Evolutionary conservation across 1,140 invertebrate species (phyloP).

Genomic region (Eupeodes corollae): DNA sequence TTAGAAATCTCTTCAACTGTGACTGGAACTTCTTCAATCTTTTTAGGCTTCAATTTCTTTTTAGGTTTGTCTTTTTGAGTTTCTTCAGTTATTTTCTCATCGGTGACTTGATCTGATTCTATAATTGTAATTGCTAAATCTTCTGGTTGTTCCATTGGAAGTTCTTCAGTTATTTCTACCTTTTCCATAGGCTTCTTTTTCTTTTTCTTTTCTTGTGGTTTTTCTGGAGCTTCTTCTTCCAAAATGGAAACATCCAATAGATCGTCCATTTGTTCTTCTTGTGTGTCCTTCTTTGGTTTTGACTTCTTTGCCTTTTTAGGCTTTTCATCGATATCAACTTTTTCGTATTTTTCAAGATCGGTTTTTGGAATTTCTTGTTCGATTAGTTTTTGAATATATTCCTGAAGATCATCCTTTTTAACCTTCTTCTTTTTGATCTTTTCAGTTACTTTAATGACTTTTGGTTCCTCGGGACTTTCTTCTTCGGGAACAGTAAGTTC

Average conservation of each 20-base stretch:
- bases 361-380: slow-evolving; percentile 26
- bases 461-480: slow-evolving; percentile 22
- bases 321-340: slow-evolving; percentile 11
- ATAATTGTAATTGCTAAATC: not conserved
- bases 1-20: slow-evolving; percentile 17
- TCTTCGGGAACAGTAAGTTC: slow-evolving; percentile 27
- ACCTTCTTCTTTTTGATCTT: slow-evolving; percentile 13
- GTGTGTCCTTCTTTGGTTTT: slow-evolving; percentile 14
- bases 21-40: slow-evolving; percentile 11
- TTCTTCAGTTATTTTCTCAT: slow-evolving; percentile 4
- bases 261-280: slow-evolving; percentile 8
- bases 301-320: slow-evolving; percentile 12
- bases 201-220: slow-evolving; percentile 6
- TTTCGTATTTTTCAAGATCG: slow-evolving; percentile 17
- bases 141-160: not conserved
- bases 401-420: slow-evolving; percentile 20
- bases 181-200: not conserved
- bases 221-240: slow-evolving; percentile 19
- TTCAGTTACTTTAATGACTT: slow-evolving; percentile 20
- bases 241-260: slow-evolving; percentile 7
- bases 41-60: slow-evolving; percentile 13
- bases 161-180: slow-evolving; percentile 10
- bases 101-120: slow-evolving; percentile 19
- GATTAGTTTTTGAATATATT: slow-evolving; percentile 19
- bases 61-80: slow-evolving; percentile 8